phyloP scores from a whole-genome alignment of 2,888 invertebrate species.

The Calliopum simillimum region DNA sequence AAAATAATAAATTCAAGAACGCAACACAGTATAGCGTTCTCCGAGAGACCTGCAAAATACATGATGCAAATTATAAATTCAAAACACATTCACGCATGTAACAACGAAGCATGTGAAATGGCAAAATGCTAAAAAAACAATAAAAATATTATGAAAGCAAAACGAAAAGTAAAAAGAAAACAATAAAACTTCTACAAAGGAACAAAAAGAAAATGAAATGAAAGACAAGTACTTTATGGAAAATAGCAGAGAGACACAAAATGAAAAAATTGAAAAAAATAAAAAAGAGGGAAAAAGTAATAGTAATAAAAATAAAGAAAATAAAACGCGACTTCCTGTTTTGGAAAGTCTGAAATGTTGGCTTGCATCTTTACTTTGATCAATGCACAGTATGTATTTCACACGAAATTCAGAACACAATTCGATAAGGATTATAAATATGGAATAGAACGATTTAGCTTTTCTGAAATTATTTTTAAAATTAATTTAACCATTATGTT shows the following conservation, averaged over 20 bases:
- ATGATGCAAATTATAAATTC: conserved; percentile 48
- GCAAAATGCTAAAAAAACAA: conserved; percentile 30
- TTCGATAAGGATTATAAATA: too few relatives aligned
- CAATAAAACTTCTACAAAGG: conserved; percentile 21
- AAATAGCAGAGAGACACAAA: conserved; percentile 14
- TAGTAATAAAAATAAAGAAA: conserved; percentile 28
- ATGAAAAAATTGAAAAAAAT: conserved; percentile 1
- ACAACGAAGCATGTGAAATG: conserved; percentile 16
- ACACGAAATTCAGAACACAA: neutral
- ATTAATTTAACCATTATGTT: too few relatives aligned
- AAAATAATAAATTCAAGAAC: conserved; percentile 17
- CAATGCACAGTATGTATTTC: neutral
- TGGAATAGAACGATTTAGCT: too few relatives aligned
- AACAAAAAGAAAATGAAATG: neutral
- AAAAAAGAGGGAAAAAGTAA: neutral
- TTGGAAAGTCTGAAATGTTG: conserved; percentile 21
- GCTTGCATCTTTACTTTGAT: neutral
- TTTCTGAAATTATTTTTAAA: too few relatives aligned
- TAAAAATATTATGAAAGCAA: conserved; percentile 38
- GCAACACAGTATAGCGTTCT: neutral
- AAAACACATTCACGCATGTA: conserved; percentile 39
- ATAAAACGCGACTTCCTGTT: conserved; percentile 44
- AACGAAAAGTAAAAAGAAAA: neutral
- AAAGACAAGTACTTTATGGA: conserved; percentile 15
- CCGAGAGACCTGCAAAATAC: conserved; percentile 23